Evolutionary conservation across 2,797 vertebrate genomes (phyloP).

Genomic region (Smutsia gigantea): DNA sequence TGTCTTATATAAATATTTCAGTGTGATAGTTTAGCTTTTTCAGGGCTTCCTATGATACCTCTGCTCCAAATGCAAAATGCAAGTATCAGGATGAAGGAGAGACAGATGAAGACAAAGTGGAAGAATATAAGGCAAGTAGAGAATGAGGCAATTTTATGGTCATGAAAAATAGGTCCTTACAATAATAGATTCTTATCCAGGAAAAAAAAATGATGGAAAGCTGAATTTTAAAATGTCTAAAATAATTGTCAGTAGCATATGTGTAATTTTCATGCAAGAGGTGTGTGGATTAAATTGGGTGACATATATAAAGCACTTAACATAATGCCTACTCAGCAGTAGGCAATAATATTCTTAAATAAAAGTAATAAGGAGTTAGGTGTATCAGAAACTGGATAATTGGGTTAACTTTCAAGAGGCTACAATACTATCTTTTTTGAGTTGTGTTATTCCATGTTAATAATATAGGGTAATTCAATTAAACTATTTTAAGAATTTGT

Average conservation of each 20-base stretch:
- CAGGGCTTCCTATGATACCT: slow-evolving; percentile 95
- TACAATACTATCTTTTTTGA: neutral
- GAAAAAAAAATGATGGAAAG: neutral
- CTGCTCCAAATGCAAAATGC: slow-evolving; percentile 89
- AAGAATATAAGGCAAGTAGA: slow-evolving; percentile 93
- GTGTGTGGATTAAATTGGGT: too few relatives aligned
- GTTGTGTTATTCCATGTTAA: neutral
- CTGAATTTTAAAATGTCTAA: neutral
- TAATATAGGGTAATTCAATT: neutral
- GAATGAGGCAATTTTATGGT: neutral
- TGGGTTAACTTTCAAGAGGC: neutral
- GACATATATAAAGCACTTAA: too few relatives aligned
- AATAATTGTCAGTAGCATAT: neutral
- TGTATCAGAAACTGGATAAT: neutral
- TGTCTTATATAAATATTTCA: neutral
- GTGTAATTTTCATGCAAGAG: neutral
- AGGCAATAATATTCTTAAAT: neutral
- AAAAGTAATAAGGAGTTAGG: neutral
- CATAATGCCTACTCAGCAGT: too few relatives aligned
- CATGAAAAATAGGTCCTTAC: neutral
- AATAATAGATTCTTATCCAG: neutral
- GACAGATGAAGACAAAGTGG: slow-evolving; percentile 94
- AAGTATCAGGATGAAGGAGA: slow-evolving; percentile 93
- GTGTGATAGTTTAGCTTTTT: slow-evolving; percentile 29
- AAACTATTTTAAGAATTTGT: neutral